Conservation (phyloP, 1,140 invertebrate genomes). For the Heliconius hewitsoni region DNA sequence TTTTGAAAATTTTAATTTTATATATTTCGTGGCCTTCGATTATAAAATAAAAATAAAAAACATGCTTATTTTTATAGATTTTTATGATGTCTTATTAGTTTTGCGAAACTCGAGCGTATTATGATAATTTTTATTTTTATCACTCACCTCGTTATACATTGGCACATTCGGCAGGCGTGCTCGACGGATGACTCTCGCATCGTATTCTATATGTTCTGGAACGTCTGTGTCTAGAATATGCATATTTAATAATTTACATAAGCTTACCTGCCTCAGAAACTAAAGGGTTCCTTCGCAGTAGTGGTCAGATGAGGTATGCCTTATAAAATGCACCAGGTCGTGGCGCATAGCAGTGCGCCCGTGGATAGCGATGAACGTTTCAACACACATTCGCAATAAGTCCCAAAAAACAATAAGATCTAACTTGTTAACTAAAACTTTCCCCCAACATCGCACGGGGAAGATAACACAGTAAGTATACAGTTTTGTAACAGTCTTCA, state of each 20-base stretch:
- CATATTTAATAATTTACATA: conserved; percentile 9
- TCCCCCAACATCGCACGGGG: conserved; percentile 75
- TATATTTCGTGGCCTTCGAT: neutral
- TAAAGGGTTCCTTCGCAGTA: conserved; percentile 80
- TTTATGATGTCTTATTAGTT: neutral
- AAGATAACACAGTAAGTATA: conserved; percentile 68
- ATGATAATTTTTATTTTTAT: conserved; percentile 16
- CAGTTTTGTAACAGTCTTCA: conserved; percentile 61
- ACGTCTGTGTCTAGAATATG: neutral
- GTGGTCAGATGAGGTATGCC: conserved; percentile 81
- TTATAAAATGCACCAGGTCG: conserved; percentile 80
- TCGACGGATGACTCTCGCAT: neutral
- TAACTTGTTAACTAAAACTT: conserved; percentile 74
- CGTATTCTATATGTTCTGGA: neutral
- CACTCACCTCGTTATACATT: conserved; percentile 13
- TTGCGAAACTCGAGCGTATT: neutral
- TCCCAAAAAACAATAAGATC: conserved; percentile 64
- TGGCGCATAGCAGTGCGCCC: conserved; percentile 81
- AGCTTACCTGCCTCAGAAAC: conserved; percentile 62
- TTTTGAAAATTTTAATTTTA: neutral
- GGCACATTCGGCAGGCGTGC: conserved; percentile 4
- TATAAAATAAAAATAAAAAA: too few relatives aligned
- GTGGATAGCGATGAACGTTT: conserved; percentile 80
- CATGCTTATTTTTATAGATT: neutral
- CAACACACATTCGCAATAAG: conserved; percentile 81